Conservation (phyloP, 2,888 invertebrate genomes). For the Electrophaes corylata region DNA sequence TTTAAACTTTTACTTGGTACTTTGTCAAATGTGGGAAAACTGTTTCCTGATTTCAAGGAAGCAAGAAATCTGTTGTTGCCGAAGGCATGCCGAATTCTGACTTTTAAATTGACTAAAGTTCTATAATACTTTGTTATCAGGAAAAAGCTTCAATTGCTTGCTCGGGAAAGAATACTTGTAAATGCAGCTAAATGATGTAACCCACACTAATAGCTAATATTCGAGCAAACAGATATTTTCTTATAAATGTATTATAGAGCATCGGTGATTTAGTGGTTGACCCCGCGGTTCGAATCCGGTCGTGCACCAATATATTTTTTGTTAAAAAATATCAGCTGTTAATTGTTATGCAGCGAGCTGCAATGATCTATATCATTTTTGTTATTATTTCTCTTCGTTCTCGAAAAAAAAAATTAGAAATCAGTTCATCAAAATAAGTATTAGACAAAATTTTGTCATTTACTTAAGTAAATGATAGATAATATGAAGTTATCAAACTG, state of each 20-base stretch:
- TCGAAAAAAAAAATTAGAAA: neutral
- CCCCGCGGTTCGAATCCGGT: too few species aligned
- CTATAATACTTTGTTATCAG: neutral
- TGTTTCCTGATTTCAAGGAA: slow-evolving; percentile 39
- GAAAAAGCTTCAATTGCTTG: neutral
- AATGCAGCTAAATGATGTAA: neutral
- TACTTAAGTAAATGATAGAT: slow-evolving; percentile 18
- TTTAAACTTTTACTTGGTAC: slow-evolving; percentile 49
- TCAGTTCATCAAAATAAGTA: neutral
- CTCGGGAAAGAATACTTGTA: slow-evolving; percentile 1
- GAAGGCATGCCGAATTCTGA: slow-evolving; percentile 21
- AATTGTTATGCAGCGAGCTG: slow-evolving; percentile 16
- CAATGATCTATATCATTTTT: slow-evolving; percentile 8
- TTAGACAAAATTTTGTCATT: neutral
- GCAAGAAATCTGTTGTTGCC: slow-evolving; percentile 32
- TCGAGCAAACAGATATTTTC: neutral
- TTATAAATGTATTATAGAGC: too few species aligned
- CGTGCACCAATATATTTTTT: too few species aligned
- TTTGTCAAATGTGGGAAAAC: slow-evolving; percentile 42
- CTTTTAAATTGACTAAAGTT: slow-evolving; percentile 20
- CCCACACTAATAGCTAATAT: neutral
- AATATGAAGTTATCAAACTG: slow-evolving; percentile 53
- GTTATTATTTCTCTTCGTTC: neutral
- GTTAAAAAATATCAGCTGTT: neutral
- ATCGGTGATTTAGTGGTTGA: too few species aligned